These are phyloP conservation scores for Plebejus anna DNA, from an alignment of 2,888 invertebrate genomes.

Conservation along the genomic window DNA sequence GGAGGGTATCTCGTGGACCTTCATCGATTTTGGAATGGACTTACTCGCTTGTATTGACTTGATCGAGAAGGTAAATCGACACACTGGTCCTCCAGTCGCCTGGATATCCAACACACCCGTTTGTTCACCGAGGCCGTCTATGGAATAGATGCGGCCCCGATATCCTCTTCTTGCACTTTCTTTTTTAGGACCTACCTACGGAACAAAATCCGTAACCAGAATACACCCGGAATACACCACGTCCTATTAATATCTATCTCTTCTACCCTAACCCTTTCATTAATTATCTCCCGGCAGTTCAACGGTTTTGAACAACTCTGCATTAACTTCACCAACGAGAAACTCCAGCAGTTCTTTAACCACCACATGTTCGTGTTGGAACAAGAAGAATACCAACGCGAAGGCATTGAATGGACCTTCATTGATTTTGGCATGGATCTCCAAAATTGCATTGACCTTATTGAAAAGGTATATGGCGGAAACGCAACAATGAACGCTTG, in stretches of 20 bases:
- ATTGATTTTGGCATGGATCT: constrained; percentile 99
- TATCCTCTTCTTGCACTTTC: constrained; percentile 39
- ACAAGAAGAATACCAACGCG: constrained; percentile 97
- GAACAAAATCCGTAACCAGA: constrained; percentile 68
- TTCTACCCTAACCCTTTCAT: constrained; percentile 61
- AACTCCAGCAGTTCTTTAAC: constrained; percentile 99
- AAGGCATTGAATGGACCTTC: constrained; percentile 97
- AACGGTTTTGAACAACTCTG: constrained; percentile 99
- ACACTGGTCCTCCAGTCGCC: constrained; percentile 44
- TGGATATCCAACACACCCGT: constrained; percentile 47
- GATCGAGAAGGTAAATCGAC: constrained; percentile 91
- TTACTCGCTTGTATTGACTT: constrained; percentile 97
- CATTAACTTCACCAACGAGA: constrained; percentile 99
- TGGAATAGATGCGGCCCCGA: constrained; percentile 44
- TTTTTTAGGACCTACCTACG: constrained; percentile 55
- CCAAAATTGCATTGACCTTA: constrained; percentile 96
- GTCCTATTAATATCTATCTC: constrained; percentile 35
- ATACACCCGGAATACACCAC: constrained; percentile 50
- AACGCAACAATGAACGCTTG: constrained; percentile 75
- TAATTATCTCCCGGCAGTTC: constrained; percentile 83
- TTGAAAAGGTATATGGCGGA: constrained; percentile 91
- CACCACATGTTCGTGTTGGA: constrained; percentile 99
- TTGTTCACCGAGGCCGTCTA: constrained; percentile 43
- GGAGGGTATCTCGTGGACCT: constrained; percentile 96
- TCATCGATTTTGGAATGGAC: constrained; percentile 99